Percentiles rank a stretch among this genome's conserved stretches.
These are phyloP conservation scores for Ranitomeya variabilis DNA, from an alignment of 2,113 vertebrate genomes.

Conservation along the genomic window DNA sequence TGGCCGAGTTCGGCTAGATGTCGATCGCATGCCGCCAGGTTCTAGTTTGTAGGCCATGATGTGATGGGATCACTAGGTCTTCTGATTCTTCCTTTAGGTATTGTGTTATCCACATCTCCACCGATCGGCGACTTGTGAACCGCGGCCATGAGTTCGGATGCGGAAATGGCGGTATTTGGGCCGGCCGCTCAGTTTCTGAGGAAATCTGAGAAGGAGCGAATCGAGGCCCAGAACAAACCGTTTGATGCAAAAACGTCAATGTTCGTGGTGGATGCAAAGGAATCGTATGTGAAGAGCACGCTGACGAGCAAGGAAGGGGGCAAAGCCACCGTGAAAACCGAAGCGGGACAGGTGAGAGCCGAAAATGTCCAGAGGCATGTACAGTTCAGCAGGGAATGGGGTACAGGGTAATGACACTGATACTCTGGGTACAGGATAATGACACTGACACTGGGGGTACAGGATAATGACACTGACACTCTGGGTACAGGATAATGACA, in stretches of 20 bases:
- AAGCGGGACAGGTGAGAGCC: slow-evolving; percentile 70
- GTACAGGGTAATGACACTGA: too few species aligned
- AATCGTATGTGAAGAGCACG: slow-evolving; percentile 87
- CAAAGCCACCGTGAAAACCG: slow-evolving; percentile 84
- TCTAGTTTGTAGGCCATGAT: background rate
- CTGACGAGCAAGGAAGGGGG: slow-evolving; percentile 79
- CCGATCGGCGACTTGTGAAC: slow-evolving; percentile 52
- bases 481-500: too few species aligned
- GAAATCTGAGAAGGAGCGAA: slow-evolving; percentile 78
- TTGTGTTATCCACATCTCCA: background rate
- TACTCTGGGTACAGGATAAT: too few species aligned
- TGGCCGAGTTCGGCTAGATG: background rate
- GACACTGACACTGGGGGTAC: too few species aligned
- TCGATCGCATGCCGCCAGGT: background rate
- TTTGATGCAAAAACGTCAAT: slow-evolving; percentile 86
- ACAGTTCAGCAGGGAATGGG: too few species aligned
- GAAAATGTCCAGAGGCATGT: too few species aligned
- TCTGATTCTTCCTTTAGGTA: background rate
- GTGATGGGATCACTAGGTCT: background rate
- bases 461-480: too few species aligned
- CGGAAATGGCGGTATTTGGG: slow-evolving; percentile 76
- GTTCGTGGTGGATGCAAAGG: slow-evolving; percentile 77
- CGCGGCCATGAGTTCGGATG: slow-evolving; percentile 74
- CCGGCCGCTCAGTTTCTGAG: slow-evolving; percentile 74
- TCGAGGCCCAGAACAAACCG: slow-evolving; percentile 75